phyloP scores from a whole-genome alignment of 2,888 invertebrate genomes.

The Noctua janthina region DNA sequence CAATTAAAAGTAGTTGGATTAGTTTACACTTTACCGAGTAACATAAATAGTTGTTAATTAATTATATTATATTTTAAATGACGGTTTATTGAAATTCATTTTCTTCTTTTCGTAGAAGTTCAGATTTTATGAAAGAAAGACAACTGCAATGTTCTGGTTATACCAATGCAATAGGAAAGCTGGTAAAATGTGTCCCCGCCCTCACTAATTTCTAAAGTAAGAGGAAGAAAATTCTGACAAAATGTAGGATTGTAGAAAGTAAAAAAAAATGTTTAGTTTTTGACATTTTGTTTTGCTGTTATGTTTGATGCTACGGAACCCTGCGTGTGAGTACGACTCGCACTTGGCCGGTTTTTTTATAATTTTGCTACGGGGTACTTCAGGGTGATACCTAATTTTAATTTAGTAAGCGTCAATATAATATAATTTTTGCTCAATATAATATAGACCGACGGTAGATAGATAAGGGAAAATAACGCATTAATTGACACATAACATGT shows the following conservation, averaged over 20 bases:
- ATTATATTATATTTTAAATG: neutral
- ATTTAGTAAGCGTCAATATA: neutral
- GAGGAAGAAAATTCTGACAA: too few relatives aligned
- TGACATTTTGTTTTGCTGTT: too few relatives aligned
- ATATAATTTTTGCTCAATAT: neutral
- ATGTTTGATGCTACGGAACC: too few relatives aligned
- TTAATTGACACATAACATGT: neutral
- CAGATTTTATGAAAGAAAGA: neutral
- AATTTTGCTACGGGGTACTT: neutral
- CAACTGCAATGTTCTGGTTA: too few relatives aligned
- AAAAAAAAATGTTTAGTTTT: too few relatives aligned
- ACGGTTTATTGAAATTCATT: neutral
- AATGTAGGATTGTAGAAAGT: too few relatives aligned
- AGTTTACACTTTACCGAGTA: slow-evolving; percentile 18
- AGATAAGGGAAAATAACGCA: neutral
- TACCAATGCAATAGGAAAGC: neutral
- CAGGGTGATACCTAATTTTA: neutral
- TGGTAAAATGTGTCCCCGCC: neutral
- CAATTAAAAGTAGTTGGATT: slow-evolving; percentile 40
- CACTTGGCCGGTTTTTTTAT: neutral
- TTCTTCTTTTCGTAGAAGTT: neutral
- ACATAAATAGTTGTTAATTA: slow-evolving; percentile 19
- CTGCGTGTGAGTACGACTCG: too few relatives aligned
- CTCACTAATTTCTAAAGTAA: too few relatives aligned
- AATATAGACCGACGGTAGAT: neutral